These are phyloP conservation scores for Argyra leucocephala DNA, from an alignment of 2,888 invertebrate genomes.

Conservation along the genomic window DNA sequence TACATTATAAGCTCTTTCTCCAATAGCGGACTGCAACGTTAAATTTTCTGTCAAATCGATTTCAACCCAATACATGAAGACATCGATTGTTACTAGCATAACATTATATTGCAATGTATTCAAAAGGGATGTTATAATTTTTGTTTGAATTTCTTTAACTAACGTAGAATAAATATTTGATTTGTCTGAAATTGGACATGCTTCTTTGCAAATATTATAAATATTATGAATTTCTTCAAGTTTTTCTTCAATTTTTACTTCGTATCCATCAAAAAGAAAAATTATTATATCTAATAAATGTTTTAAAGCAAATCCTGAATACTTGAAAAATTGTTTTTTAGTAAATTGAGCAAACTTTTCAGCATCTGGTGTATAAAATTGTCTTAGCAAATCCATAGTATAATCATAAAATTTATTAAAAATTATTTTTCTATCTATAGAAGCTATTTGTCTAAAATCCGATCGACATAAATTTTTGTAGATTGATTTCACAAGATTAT, in stretches of 20 bases:
- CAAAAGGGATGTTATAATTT: slow-evolving; percentile 30
- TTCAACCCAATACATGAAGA: slow-evolving; percentile 36
- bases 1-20: slow-evolving; percentile 29
- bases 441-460: slow-evolving; percentile 27
- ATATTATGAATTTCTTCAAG: slow-evolving; percentile 25
- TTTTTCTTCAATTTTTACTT: slow-evolving; percentile 22
- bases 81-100: slow-evolving; percentile 31
- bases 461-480: slow-evolving; percentile 29
- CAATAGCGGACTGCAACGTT: slow-evolving; percentile 32
- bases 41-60: slow-evolving; percentile 27
- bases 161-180: slow-evolving; percentile 16
- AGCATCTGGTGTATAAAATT: slow-evolving; percentile 33
- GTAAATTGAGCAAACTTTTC: slow-evolving; percentile 30
- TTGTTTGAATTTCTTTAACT: slow-evolving; percentile 28
- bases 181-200: slow-evolving; percentile 15
- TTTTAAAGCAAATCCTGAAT: slow-evolving; percentile 31
- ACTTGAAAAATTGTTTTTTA: slow-evolving; percentile 28
- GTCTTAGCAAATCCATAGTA: slow-evolving; percentile 31
- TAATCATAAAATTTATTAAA: slow-evolving; percentile 30
- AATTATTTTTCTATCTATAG: slow-evolving; percentile 31
- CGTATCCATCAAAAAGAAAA: slow-evolving; percentile 30
- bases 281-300: slow-evolving; percentile 30
- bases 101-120: slow-evolving; percentile 34
- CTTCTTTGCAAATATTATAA: slow-evolving; percentile 28
- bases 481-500: slow-evolving; percentile 29